A percentile compares a stretch with the other conserved stretches of the same genome.
phyloP scores from a whole-genome alignment of 2,888 invertebrate species.

The Brachyptera risi region DNA sequence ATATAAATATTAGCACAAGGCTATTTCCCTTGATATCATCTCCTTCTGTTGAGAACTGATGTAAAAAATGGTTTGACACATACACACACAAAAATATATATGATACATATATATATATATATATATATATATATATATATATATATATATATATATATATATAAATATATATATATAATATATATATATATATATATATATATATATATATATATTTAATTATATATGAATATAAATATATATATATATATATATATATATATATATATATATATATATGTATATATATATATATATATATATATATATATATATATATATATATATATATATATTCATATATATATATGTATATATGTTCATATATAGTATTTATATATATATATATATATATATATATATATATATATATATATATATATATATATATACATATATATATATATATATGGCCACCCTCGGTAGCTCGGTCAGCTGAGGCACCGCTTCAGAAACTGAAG shows the following conservation, averaged over 20 bases:
- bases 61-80: slow-evolving; percentile 3
- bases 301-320: slow-evolving; percentile 20
- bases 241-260: no score
- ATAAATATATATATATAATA: slow-evolving; percentile 29
- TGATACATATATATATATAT: slow-evolving; percentile 23
- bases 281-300: slow-evolving; percentile 23
- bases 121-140: slow-evolving; percentile 18
- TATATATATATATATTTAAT: slow-evolving; percentile 8
- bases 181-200: no score
- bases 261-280: no score
- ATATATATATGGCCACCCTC: no score
- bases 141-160: slow-evolving; percentile 27
- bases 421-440: no score
- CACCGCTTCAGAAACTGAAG: no score
- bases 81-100: no score
- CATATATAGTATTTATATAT: no score
- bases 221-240: no score
- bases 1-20: slow-evolving; percentile 18
- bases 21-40: slow-evolving; percentile 12
- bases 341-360: slow-evolving; percentile 28
- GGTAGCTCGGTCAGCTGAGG: no score
- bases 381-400: slow-evolving; percentile 17
- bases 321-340: slow-evolving; percentile 25
- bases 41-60: no score
- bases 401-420: no score